Base-by-base conservation (phyloP, 2,888 invertebrate genomes). In the Tolmerus cingulatus region DNA sequence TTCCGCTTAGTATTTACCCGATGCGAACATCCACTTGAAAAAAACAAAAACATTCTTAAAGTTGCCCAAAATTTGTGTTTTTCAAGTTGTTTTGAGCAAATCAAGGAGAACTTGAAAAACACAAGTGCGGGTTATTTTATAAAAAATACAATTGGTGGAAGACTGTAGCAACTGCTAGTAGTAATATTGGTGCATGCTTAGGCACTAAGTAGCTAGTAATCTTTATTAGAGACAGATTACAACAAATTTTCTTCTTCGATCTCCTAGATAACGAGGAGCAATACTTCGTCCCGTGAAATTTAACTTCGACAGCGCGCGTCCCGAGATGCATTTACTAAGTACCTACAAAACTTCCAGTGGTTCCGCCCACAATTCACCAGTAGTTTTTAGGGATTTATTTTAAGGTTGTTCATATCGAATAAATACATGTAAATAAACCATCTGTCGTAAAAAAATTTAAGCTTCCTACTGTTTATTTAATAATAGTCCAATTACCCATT, bases 291-390 rank as follows among this genome's bases (percentile, higher is more conserved):
- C 23, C 78, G 78, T 37, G 40, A 78, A 78, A 43, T 78, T 40
- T 78, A 40, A 43, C 43, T n/a, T 23, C 12, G 43, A 23, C 23
- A 12, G 40, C 19, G 43, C 23, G 40, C 19, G 43, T 43, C 12
- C 46, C 37, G 77, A 78, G 66, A 66, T 78, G 66, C 27, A 27
- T 66, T 12, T 78, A 43, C 78, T 43, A 78, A 78, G 78, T 78
- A 78, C 23, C 78, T 78, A 23, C 78, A n/a, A 78, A 43, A 78
- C 43, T 78, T 23, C 23, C 23, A 37, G 78, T 78, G 37, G 16
- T 78, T 78, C 78, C 37, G 40, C 78, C 66, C 40, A 78, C 43
- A 78, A 46, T 78, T 40, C 78, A 43, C 78, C 78, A 78, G 43
- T 78, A 78, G 23, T 23, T 78, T 46, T 78, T 40, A 78, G 37